These are phyloP conservation scores for Phaethornis superciliosus DNA, from an alignment of 2,113 vertebrate species.

Conservation along the genomic window DNA sequence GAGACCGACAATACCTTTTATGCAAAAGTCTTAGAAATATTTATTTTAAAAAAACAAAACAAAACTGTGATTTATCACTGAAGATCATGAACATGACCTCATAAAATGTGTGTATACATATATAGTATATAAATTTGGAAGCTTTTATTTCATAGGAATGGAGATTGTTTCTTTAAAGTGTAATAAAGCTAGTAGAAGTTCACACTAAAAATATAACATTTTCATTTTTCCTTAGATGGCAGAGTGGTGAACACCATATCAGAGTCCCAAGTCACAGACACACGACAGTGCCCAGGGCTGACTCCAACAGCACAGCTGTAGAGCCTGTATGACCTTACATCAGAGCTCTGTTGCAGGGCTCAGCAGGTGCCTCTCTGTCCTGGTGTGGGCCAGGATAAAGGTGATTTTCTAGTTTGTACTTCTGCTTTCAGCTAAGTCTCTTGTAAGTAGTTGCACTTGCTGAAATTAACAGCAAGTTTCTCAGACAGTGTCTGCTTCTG, in stretches of 20 bases:
- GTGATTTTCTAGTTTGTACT: too few species aligned
- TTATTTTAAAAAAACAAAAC: background rate
- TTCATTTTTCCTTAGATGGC: background rate
- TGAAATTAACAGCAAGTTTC: too few species aligned
- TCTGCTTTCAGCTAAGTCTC: too few species aligned
- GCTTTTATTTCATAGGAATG: background rate
- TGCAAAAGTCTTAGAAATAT: background rate
- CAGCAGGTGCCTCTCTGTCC: accelerated
- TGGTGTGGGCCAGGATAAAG: too few species aligned
- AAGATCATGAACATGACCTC: background rate
- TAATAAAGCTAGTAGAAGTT: background rate
- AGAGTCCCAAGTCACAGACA: background rate
- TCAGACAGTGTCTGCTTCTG: too few species aligned
- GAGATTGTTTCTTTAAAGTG: background rate
- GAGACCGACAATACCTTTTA: background rate
- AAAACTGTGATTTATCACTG: background rate
- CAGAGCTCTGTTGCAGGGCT: accelerated
- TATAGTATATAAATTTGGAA: background rate
- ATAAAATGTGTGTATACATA: background rate
- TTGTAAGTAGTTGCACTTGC: too few species aligned
- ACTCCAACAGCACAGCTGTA: accelerated
- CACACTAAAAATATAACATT: background rate
- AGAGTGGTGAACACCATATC: background rate
- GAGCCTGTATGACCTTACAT: background rate
- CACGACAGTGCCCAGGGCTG: background rate